Base-by-base conservation (phyloP, 2,888 invertebrate species). In the Noctua comes region DNA sequence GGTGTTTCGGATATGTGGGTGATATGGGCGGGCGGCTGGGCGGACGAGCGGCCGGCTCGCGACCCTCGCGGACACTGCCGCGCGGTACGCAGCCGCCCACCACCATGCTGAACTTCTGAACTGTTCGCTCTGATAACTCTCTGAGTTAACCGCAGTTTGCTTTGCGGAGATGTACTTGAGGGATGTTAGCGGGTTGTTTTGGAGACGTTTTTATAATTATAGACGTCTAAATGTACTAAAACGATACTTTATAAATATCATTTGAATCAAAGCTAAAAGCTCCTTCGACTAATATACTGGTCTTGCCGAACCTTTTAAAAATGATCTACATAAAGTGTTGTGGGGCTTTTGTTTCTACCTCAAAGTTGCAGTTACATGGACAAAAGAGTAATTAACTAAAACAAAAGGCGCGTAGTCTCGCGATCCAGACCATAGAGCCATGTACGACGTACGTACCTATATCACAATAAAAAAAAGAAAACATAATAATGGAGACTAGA, bases 51-150 rank as follows among this genome's bases (percentile, higher is more conserved):
- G 83, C 84, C 89, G 86, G 87, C 90, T 84, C 90, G 88, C 87
- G 79, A 77, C 85, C 86, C 85, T 88, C 87, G 83, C 91, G 89
- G 89, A 85, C 84, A 91, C 91, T 91, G 89, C 81, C 90, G 88
- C 84, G 83, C 85, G 86, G 85, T 76, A 73, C 75, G 85, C 86
- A 88, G 86, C 84, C 83, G 83, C 77, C 69, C 78, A 69, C 46
- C 70, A 73, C 24, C 80, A 83, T 43, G 40, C 59, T 68, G 40
- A 76, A 82, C 79, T 79, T 78, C 78, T 66, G 18, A 65, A 76
- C 46, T 72, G 69, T 69, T 36, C 68, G 65, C 68, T 80, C 57
- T 77, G 76, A 76, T 84, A 85, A 73, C 79, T 73, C 64, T 83
- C 70, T 2, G 36, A 70, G 51, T 54, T 79, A 73, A 57, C 76